A percentile compares a stretch with the other conserved stretches of the same genome.
phyloP scores from a whole-genome alignment of 1,140 invertebrate species.

The Neodiprion virginianus region DNA sequence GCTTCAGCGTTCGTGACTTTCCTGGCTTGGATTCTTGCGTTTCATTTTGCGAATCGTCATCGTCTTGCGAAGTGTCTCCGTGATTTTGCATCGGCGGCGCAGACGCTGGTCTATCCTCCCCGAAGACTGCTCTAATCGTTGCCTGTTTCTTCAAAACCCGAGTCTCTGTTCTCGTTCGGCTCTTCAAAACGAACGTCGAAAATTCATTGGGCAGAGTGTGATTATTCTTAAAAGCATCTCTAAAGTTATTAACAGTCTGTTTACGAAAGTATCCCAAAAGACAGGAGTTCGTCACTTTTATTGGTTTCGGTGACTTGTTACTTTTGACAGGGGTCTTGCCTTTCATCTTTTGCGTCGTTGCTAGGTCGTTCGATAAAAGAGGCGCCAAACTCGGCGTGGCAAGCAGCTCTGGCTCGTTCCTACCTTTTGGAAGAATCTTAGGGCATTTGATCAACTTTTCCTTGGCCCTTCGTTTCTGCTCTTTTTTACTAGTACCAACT shows the following conservation, averaged over 20 bases:
- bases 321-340: slow-evolving; percentile 62
- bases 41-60: slow-evolving; percentile 57
- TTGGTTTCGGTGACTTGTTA: slow-evolving; percentile 58
- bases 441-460: slow-evolving; percentile 41
- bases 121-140: slow-evolving; percentile 81
- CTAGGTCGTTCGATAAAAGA: slow-evolving; percentile 54
- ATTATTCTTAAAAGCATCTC: slow-evolving; percentile 72
- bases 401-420: slow-evolving; percentile 66
- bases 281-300: slow-evolving; percentile 64
- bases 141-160: slow-evolving; percentile 76
- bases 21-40: slow-evolving; percentile 35
- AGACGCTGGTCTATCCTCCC: slow-evolving; percentile 73
- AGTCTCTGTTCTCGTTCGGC: slow-evolving; percentile 78
- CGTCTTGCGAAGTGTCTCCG: slow-evolving; percentile 48
- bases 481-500: slow-evolving; percentile 63
- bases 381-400: slow-evolving; percentile 61
- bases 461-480: slow-evolving; percentile 63
- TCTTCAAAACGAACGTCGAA: slow-evolving; percentile 74
- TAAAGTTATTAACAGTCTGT: slow-evolving; percentile 73
- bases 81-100: slow-evolving; percentile 65
- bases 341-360: slow-evolving; percentile 47
- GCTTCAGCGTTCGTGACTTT: slow-evolving; percentile 45
- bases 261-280: slow-evolving; percentile 72
- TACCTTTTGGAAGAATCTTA: slow-evolving; percentile 43
- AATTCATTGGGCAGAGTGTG: slow-evolving; percentile 67